phyloP scores from a whole-genome alignment of 2,888 invertebrate genomes.

The Hyles lineata region DNA sequence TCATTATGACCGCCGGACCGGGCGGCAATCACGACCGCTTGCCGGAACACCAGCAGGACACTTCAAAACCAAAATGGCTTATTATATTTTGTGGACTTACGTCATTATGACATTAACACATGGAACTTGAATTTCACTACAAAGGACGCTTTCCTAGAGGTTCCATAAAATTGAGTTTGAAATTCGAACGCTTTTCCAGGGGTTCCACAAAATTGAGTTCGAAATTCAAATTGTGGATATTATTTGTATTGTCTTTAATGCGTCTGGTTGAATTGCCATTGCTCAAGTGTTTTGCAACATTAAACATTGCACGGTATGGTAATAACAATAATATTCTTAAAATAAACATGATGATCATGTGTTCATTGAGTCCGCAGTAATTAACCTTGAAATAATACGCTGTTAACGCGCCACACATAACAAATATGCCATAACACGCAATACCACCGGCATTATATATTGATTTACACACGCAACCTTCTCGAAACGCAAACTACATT shows the following conservation, averaged over 20 bases:
- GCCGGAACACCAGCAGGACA: slow-evolving; percentile 26
- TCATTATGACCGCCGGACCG: slow-evolving; percentile 37
- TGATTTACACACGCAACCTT: slow-evolving; percentile 15
- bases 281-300: neutral
- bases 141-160: no score
- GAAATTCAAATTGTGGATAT: no score
- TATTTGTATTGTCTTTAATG: no score
- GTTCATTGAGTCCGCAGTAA: slow-evolving; percentile 21
- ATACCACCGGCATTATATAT: slow-evolving; percentile 1
- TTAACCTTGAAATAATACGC: slow-evolving; percentile 25
- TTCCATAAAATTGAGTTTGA: no score
- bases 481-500: slow-evolving; percentile 6
- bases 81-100: neutral
- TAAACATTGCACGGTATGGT: neutral
- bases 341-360: slow-evolving; percentile 20
- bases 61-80: slow-evolving; percentile 1
- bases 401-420: slow-evolving; percentile 17
- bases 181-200: no score
- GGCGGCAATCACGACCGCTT: slow-evolving; percentile 25
- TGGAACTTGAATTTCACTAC: no score
- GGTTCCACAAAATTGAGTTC: no score
- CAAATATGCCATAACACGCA: slow-evolving; percentile 25
- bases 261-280: neutral
- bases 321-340: slow-evolving; percentile 16
- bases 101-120: neutral